phyloP scores from a whole-genome alignment of 1,140 invertebrate species.

The Aphis craccivora region DNA sequence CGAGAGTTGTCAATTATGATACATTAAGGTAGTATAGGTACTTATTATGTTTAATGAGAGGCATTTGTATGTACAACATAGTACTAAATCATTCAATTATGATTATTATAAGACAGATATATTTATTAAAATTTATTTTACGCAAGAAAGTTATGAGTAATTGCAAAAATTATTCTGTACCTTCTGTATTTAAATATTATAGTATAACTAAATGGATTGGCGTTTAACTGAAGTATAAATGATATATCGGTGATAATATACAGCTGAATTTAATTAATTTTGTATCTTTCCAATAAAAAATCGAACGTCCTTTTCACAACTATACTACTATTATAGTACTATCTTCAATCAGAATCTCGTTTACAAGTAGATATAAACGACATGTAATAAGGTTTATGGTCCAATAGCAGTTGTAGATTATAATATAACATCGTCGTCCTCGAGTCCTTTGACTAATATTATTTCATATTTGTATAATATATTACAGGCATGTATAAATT shows the following conservation, averaged over 20 bases:
- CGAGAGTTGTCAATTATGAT: not conserved
- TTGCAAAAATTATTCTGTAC: not conserved
- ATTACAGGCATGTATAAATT: no score
- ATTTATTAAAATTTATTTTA: not conserved
- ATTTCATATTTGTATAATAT: no score
- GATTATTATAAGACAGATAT: not conserved
- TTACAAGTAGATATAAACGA: not conserved
- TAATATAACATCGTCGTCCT: no score
- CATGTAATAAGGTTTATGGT: not conserved
- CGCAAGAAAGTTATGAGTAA: not conserved
- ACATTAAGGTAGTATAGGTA: not conserved
- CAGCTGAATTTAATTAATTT: no score
- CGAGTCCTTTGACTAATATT: no score
- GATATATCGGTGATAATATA: not conserved
- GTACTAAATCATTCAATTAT: not conserved
- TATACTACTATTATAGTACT: not conserved
- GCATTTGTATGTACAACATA: not conserved
- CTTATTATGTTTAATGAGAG: constrained; percentile 10
- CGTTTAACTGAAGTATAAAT: not conserved
- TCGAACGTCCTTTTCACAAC: no score
- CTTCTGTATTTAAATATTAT: not conserved
- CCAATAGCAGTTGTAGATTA: no score
- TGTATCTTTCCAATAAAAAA: no score
- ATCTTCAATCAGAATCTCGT: not conserved
- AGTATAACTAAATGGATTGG: not conserved